Evolutionary conservation across 2,888 invertebrate genomes (phyloP).

Genomic region (Mesochorus sp.): DNA sequence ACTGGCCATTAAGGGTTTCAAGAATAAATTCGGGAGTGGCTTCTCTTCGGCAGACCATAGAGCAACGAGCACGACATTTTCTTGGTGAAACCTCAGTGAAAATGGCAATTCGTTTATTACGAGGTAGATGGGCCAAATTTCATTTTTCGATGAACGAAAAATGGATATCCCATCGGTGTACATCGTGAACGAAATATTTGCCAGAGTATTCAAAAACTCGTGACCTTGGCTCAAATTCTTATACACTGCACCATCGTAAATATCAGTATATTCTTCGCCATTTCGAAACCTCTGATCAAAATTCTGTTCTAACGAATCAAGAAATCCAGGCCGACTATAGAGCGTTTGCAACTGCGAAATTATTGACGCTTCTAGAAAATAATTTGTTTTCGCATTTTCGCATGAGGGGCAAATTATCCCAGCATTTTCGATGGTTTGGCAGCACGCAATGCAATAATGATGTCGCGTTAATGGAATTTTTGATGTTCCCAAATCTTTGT

Average conservation of each 20-base stretch:
- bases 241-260: constrained; percentile 30
- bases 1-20: not conserved
- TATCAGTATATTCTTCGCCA: not conserved
- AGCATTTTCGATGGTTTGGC: constrained; percentile 4
- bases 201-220: not conserved
- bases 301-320: constrained; percentile 8
- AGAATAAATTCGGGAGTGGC: not conserved
- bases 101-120: constrained; percentile 30
- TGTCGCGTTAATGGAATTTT: constrained; percentile 46
- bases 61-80: constrained; percentile 1
- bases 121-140: constrained; percentile 21
- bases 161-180: constrained; percentile 23
- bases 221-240: not conserved
- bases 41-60: constrained; percentile 7
- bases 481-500: constrained; percentile 36
- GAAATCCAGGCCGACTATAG: constrained; percentile 49
- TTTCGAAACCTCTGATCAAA: not conserved
- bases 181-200: constrained; percentile 18
- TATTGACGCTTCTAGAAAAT: constrained; percentile 59
- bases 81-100: not conserved
- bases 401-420: constrained; percentile 30
- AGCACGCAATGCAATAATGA: constrained; percentile 53
- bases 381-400: constrained; percentile 14
- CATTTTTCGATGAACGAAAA: constrained; percentile 13
- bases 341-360: constrained; percentile 46